Percentiles rank a stretch among this genome's conserved stretches.
These are phyloP conservation scores for Psettodes erumei DNA, from an alignment of 2,113 vertebrate species.

Conservation along the genomic window DNA sequence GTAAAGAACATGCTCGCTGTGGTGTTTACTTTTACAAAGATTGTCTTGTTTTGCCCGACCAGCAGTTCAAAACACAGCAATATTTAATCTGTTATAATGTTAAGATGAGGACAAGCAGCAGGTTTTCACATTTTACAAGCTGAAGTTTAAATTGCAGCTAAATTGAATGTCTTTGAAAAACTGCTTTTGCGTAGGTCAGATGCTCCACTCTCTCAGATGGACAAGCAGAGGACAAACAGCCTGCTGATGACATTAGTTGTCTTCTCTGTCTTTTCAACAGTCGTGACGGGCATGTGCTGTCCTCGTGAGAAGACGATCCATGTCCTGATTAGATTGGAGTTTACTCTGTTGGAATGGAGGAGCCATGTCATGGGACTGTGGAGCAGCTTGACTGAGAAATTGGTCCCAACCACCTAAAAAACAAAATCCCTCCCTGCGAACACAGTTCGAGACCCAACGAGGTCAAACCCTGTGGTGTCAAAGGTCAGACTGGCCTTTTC, in stretches of 20 bases:
- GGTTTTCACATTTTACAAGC: no score
- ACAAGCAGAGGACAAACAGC: not conserved
- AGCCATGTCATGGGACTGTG: conserved; percentile 31
- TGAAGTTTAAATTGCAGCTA: no score
- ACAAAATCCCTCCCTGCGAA: no score
- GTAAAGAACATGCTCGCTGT: no score
- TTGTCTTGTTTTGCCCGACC: no score
- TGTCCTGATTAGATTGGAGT: conserved; percentile 44
- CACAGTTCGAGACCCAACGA: not conserved
- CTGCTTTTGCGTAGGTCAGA: no score
- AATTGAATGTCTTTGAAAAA: not conserved
- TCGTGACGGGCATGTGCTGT: conserved; percentile 11
- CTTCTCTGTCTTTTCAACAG: not conserved
- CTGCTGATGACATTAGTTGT: not conserved
- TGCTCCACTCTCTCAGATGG: not conserved
- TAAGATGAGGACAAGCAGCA: no score
- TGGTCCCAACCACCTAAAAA: not conserved
- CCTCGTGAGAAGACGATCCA: conserved; percentile 26
- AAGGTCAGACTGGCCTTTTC: not conserved
- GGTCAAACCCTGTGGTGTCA: conserved; percentile 1
- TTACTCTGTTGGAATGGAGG: not conserved
- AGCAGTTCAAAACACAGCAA: no score
- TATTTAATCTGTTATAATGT: no score
- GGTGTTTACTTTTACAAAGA: no score
- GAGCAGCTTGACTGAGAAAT: not conserved